These are phyloP conservation scores for Hafferia zeledoni DNA, from an alignment of 2,797 vertebrate species.

Conservation along the genomic window DNA sequence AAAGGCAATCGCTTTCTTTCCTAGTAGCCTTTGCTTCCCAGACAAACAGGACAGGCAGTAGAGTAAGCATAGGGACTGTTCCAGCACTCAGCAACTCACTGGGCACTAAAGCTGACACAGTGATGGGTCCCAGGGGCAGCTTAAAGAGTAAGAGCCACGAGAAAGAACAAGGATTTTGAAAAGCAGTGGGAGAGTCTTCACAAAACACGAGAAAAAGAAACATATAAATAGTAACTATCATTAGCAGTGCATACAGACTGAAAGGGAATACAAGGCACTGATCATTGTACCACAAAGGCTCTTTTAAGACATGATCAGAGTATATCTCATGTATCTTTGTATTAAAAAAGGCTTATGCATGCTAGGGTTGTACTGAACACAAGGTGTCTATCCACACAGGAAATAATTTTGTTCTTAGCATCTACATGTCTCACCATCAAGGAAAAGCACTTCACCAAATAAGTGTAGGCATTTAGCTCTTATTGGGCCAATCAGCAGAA, in stretches of 20 bases:
- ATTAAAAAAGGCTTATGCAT: not conserved
- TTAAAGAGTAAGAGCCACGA: not conserved
- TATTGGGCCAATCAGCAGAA: not conserved
- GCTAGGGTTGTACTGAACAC: not conserved
- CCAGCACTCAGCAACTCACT: not conserved
- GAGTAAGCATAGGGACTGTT: not conserved
- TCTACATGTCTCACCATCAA: not conserved
- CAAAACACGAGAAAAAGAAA: not conserved
- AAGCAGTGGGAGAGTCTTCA: not conserved
- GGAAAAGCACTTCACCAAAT: not conserved
- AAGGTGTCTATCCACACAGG: not conserved
- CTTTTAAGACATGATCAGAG: not conserved
- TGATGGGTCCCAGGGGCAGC: not conserved
- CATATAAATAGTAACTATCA: not conserved
- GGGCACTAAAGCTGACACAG: not conserved
- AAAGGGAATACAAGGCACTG: not conserved
- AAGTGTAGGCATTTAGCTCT: not conserved
- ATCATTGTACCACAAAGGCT: not conserved
- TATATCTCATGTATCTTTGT: not conserved
- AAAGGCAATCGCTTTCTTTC: not conserved
- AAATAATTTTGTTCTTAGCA: not conserved
- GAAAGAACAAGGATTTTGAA: not conserved
- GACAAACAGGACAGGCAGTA: not conserved
- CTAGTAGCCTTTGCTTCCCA: not conserved
- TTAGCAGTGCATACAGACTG: not conserved